These are phyloP conservation scores for Aleiodes alternator DNA, from an alignment of 2,888 invertebrate genomes.

Conservation along the genomic window DNA sequence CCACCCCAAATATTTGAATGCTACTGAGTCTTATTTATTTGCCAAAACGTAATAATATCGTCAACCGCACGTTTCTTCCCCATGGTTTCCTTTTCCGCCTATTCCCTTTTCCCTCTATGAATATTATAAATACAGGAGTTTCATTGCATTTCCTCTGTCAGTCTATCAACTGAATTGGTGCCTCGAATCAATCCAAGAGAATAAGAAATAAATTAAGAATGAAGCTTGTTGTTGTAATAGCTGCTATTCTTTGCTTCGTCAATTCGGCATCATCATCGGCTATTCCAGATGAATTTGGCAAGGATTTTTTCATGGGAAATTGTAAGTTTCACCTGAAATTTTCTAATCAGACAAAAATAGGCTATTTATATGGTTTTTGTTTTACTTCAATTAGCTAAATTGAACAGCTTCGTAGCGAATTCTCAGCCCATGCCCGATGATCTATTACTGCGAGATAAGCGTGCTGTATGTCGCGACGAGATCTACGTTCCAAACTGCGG, in stretches of 20 bases:
- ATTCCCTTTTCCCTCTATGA: neutral
- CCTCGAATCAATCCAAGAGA: neutral
- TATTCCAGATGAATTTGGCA: neutral
- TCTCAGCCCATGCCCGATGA: neutral
- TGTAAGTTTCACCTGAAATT: neutral
- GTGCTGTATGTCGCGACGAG: too few species aligned
- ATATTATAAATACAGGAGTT: neutral
- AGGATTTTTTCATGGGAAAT: neutral
- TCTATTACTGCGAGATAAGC: neutral
- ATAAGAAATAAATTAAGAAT: neutral
- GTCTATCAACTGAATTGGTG: neutral
- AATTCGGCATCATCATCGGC: slow-evolving; percentile 1
- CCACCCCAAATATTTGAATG: too few species aligned
- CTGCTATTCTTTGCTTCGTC: neutral
- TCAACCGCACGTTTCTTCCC: slow-evolving; percentile 1
- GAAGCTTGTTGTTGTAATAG: neutral
- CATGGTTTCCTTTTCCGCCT: neutral
- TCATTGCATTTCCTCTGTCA: neutral
- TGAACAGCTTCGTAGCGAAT: neutral
- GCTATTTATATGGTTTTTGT: neutral
- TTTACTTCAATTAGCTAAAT: neutral
- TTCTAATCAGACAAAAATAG: neutral
- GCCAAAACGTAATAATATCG: neutral
- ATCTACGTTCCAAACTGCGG: too few species aligned
- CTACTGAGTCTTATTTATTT: too few species aligned